These are phyloP conservation scores for Kryptolebias marmoratus DNA, from an alignment of 2,113 vertebrate genomes.

Conservation along the genomic window DNA sequence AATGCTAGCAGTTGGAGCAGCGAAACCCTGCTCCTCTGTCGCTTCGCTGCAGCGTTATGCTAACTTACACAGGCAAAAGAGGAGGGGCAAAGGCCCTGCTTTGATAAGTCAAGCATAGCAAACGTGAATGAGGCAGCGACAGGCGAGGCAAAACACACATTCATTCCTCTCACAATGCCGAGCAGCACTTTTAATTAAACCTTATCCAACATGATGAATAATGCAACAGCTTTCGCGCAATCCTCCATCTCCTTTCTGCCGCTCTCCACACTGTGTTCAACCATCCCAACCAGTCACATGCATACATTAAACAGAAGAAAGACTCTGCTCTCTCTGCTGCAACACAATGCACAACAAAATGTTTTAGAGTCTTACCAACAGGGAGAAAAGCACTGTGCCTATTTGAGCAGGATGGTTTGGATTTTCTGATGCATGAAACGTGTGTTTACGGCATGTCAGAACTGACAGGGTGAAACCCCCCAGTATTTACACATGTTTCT, in stretches of 20 bases:
- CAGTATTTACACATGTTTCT: constrained; percentile 22
- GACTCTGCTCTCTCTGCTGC: constrained; percentile 36
- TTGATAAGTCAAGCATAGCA: constrained; percentile 93
- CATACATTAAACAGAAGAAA: constrained; percentile 71
- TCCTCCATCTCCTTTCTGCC: constrained; percentile 86
- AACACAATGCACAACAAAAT: constrained; percentile 60
- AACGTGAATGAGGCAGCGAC: constrained; percentile 93
- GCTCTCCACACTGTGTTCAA: constrained; percentile 73
- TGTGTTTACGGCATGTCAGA: constrained; percentile 31
- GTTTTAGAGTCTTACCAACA: constrained; percentile 51
- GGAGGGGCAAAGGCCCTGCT: constrained; percentile 79
- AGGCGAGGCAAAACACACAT: constrained; percentile 93
- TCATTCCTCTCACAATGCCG: constrained; percentile 89
- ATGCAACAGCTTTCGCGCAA: constrained; percentile 87
- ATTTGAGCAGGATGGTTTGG: constrained; percentile 20
- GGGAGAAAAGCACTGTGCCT: constrained; percentile 14
- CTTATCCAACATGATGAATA: constrained; percentile 95
- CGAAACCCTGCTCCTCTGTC: constrained; percentile 27
- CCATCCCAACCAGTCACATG: constrained; percentile 67
- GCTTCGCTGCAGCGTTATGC: constrained; percentile 83
- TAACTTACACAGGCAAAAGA: constrained; percentile 78
- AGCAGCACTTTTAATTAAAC: constrained; percentile 97
- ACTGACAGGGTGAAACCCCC: constrained; percentile 8
- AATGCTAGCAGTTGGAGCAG: constrained; percentile 37
- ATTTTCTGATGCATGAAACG: constrained; percentile 7